Evolutionary conservation across 1,140 invertebrate species (phyloP), one percentile per base, ranked within the genome.

Genomic region (Lepidurus apus): DNA sequence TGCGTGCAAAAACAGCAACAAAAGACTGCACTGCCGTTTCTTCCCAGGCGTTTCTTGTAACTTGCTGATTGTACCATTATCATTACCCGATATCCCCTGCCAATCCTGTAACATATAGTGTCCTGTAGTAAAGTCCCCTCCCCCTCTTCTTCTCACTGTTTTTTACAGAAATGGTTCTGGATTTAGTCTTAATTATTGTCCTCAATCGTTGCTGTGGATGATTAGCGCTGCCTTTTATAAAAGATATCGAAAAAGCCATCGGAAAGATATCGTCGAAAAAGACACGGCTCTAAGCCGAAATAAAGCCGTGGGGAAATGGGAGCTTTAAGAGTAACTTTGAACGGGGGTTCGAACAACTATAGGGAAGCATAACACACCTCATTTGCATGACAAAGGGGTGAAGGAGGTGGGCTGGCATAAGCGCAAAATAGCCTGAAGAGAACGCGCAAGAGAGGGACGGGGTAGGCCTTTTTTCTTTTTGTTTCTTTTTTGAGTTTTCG

Each of bases 321-420:
- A 65, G 53, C 53, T 21, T 17, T 65, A n/a, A 13, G 34, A 34
- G 34, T 34, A 34, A 34, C 34, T 34, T 34, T 2, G 2, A 34
- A 34, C 34, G 34, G 34, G 34, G 34, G 34, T 4, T 34, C 34
- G 34, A 34, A 65, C 13, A 65, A 65, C 53, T 21, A 65, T n/a
- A 65, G 17, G 53, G 53, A 65, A 17, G 53, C 53, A 65, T 65
- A 65, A 65, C 13, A 65, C 21, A 65, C 53, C 53, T 65, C 53
- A 65, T 65, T 65, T 65, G 53, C 53, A 65, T 13, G 53, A 65
- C 53, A 65, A 65, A 65, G 1, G 53, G 53, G 53, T 34, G 34
- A 34, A 34, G 34, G 53, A n/a, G 45, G 45, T 1, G 7, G 17
- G 17, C 2, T 11, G 45, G 45, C 21, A 21, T 13, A 65, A 65